Evolutionary conservation across 2,888 invertebrate species (phyloP).

Genomic region (Trachelus stipa): DNA sequence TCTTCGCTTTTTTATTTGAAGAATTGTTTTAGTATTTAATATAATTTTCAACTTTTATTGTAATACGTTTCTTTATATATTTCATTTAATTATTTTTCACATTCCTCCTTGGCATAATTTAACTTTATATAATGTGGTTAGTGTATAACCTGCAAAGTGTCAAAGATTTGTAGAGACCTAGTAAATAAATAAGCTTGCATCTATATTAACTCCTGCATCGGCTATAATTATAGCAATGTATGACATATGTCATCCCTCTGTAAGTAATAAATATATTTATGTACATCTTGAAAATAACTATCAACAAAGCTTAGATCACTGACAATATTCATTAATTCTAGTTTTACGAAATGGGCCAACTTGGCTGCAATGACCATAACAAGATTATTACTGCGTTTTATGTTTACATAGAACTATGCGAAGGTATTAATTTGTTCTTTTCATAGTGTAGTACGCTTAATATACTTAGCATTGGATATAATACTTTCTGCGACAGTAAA

Average conservation of each 20-base stretch:
- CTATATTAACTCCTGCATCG: too few species aligned
- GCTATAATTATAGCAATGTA: slow-evolving; percentile 38
- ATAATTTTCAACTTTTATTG: background rate
- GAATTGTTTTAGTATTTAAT: background rate
- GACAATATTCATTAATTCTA: slow-evolving; percentile 39
- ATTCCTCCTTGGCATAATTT: background rate
- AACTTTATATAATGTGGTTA: background rate
- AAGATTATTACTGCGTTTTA: slow-evolving; percentile 68
- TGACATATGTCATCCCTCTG: slow-evolving; percentile 57
- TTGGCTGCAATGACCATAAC: slow-evolving; percentile 66
- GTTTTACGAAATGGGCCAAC: slow-evolving; percentile 65
- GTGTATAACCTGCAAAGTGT: background rate
- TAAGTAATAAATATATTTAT: slow-evolving; percentile 39
- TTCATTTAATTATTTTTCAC: background rate
- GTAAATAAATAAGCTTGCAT: background rate
- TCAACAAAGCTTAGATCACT: background rate
- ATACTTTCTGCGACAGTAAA: slow-evolving; percentile 51
- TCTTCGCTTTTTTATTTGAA: background rate
- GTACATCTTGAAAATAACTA: background rate
- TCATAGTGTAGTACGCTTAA: slow-evolving; percentile 15
- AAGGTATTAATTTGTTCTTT: slow-evolving; percentile 62
- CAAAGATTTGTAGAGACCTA: background rate
- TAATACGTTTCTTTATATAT: background rate
- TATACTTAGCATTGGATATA: slow-evolving; percentile 24
- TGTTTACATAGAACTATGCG: slow-evolving; percentile 70